Conservation (phyloP, 2,888 invertebrate genomes). For the Cylindroiulus punctatus region DNA sequence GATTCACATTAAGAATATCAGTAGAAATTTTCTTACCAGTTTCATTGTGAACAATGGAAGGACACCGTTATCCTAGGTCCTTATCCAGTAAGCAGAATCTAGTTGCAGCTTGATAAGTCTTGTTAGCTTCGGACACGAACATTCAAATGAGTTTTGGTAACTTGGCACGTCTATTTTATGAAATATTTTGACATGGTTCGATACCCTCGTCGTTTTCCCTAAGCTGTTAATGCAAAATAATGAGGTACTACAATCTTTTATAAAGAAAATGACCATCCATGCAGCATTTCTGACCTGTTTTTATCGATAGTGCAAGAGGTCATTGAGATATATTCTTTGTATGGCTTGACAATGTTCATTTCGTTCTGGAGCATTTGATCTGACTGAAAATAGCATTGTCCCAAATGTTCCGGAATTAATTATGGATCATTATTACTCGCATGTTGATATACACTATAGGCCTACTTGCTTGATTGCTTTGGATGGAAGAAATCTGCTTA, state of each 20-base stretch:
- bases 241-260: not conserved
- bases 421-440: slow-evolving; percentile 4
- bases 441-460: too few species aligned
- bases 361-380: not conserved
- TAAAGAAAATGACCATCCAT: slow-evolving; percentile 1
- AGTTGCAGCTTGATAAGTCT: not conserved
- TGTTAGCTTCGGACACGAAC: slow-evolving; percentile 1
- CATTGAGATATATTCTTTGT: slow-evolving; percentile 12
- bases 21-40: not conserved
- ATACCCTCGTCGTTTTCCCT: not conserved
- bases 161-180: slow-evolving; percentile 2
- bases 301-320: not conserved
- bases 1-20: too few species aligned
- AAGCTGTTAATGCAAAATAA: slow-evolving; percentile 20
- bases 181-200: not conserved
- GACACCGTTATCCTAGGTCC: not conserved
- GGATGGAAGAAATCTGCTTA: not conserved
- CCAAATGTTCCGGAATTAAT: not conserved
- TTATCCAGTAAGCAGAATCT: not conserved
- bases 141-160: not conserved
- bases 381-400: not conserved
- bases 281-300: not conserved
- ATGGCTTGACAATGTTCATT: not conserved
- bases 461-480: not conserved
- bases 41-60: not conserved